A percentile compares a stretch with the other conserved stretches of the same genome.
Evolutionary conservation across 2,888 invertebrate genomes (phyloP).

Genomic region (Tyria jacobaeae): DNA sequence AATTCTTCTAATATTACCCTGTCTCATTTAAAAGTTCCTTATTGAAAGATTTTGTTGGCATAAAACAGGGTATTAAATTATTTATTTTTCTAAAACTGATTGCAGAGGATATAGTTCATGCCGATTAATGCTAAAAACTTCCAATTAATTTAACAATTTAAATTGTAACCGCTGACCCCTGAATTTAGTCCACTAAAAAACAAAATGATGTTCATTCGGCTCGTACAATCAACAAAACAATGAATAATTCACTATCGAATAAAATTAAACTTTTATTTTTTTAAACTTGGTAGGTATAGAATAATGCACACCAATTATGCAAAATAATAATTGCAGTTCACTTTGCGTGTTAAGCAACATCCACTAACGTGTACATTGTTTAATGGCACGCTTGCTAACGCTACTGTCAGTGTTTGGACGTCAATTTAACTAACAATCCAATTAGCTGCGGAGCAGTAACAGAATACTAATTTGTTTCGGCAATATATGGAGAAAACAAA

Average conservation of each 20-base stretch:
- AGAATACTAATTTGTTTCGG: constrained; percentile 66
- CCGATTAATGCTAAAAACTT: not conserved
- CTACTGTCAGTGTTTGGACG: constrained; percentile 57
- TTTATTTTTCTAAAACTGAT: not conserved
- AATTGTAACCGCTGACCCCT: not conserved
- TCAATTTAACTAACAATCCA: constrained; percentile 71
- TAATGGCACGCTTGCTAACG: constrained; percentile 48
- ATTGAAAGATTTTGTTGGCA: not conserved
- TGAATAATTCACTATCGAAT: not conserved
- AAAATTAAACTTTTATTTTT: not conserved
- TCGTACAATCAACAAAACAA: not conserved
- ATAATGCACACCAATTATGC: not conserved
- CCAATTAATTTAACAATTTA: not conserved
- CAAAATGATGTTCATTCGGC: not conserved
- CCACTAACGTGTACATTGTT: constrained; percentile 25
- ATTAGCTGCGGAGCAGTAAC: constrained; percentile 63
- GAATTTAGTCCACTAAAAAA: not conserved
- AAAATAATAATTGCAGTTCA: not conserved
- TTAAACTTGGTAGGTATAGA: not conserved
- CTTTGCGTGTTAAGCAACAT: constrained; percentile 2
- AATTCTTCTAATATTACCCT: too few relatives aligned
- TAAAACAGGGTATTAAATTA: not conserved
- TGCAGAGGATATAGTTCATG: not conserved
- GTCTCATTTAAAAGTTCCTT: too few relatives aligned
- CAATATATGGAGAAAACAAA: constrained; percentile 48